Percentiles rank a stretch among this genome's conserved stretches.
Evolutionary conservation across 1,140 invertebrate genomes (phyloP).

Genomic region (Mycetomoellerius zeteki): DNA sequence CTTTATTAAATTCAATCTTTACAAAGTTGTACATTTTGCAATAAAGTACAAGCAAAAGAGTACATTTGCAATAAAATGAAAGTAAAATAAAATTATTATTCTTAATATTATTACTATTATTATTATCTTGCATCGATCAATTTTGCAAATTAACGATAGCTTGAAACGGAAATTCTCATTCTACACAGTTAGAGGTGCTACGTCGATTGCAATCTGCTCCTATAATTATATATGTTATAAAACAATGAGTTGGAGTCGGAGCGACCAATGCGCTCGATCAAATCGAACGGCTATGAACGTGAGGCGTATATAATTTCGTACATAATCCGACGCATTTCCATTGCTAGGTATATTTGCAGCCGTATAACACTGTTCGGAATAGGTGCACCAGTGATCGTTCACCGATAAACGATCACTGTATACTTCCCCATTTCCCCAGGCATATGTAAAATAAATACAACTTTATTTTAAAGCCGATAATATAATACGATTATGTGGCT

Average conservation of each 20-base stretch:
- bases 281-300: constrained; percentile 32
- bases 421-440: neutral
- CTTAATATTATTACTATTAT: no score
- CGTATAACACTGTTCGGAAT: neutral
- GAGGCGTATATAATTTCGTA: constrained; percentile 49
- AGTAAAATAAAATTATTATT: no score
- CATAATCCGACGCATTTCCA: constrained; percentile 28
- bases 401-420: neutral
- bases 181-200: neutral
- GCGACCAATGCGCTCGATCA: constrained; percentile 40
- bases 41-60: no score
- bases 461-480: neutral
- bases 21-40: no score
- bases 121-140: neutral
- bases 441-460: neutral
- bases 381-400: neutral
- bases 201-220: neutral
- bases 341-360: constrained; percentile 23
- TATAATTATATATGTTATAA: constrained; percentile 46
- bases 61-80: no score
- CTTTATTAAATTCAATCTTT: no score
- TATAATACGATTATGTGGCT: neutral
- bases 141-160: neutral
- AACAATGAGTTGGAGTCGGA: constrained; percentile 41
- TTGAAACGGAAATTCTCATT: neutral